phyloP scores from a whole-genome alignment of 2,113 vertebrate species.

The Cynopterus brachyotis region DNA sequence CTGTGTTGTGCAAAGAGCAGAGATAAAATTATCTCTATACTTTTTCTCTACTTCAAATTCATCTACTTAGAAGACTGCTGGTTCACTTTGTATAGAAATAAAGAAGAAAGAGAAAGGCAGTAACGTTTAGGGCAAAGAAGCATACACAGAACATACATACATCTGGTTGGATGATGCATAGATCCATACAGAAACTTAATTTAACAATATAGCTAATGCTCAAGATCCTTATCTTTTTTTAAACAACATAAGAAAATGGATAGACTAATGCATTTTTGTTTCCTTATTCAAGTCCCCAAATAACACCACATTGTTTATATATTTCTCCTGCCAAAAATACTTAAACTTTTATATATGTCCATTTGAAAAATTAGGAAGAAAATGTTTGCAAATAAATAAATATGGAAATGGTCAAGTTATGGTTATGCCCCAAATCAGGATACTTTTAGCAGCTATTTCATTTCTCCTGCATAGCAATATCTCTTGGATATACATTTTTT shows the following conservation, averaged over 20 bases:
- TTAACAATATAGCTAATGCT: conserved; percentile 12
- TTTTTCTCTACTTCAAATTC: not conserved
- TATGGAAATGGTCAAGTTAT: conserved; percentile 46
- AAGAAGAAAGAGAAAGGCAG: not conserved
- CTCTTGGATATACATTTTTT: conserved; percentile 14
- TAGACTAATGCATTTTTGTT: not conserved
- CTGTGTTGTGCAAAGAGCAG: not conserved
- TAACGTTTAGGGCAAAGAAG: not conserved
- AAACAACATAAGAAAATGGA: conserved; percentile 32
- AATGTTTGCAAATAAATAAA: conserved; percentile 61
- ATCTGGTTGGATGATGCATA: not conserved
- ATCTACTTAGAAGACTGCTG: not conserved
- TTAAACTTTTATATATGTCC: conserved; percentile 29
- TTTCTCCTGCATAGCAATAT: conserved; percentile 2
- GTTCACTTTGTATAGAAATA: not conserved
- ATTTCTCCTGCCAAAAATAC: conserved; percentile 13
- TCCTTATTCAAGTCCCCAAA: conserved; percentile 30
- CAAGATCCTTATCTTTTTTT: conserved; percentile 2
- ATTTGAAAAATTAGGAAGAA: conserved; percentile 37
- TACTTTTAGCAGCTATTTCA: conserved; percentile 43
- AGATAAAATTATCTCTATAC: not conserved
- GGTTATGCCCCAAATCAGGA: conserved; percentile 38
- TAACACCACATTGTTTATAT: not conserved
- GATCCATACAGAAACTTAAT: not conserved
- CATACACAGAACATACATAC: not conserved